Evolutionary conservation across 2,888 invertebrate genomes (phyloP).

Genomic region (Sipha maydis): DNA sequence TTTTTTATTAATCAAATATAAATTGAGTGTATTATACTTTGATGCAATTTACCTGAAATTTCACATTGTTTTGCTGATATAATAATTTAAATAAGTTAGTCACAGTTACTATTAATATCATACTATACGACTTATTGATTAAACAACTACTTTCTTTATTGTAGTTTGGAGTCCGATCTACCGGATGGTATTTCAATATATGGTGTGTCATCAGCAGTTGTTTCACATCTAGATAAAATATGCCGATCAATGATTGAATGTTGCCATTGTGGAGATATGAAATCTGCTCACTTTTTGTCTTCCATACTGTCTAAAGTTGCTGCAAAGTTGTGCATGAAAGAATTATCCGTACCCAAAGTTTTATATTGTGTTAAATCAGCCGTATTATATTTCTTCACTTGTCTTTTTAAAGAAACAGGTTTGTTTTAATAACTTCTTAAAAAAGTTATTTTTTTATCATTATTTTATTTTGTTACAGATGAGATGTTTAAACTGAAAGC

Average conservation of each 20-base stretch:
- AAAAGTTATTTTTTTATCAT: not conserved
- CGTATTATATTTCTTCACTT: conserved; percentile 65
- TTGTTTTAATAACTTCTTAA: conserved; percentile 19
- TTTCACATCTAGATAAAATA: conserved; percentile 59
- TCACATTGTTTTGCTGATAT: not conserved
- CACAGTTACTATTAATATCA: not conserved
- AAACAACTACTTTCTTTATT: not conserved
- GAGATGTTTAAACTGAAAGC: conserved; percentile 64
- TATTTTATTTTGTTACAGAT: conserved; percentile 62
- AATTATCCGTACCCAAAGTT: conserved; percentile 64
- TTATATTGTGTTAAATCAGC: conserved; percentile 64
- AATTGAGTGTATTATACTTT: not conserved
- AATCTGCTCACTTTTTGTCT: conserved; percentile 64
- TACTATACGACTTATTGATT: not conserved
- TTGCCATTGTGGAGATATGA: conserved; percentile 63
- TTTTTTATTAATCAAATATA: not conserved
- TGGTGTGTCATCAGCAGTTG: conserved; percentile 57
- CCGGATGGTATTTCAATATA: conserved; percentile 44
- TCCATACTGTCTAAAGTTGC: conserved; percentile 64
- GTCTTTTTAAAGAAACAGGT: conserved; percentile 64
- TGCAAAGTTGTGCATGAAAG: conserved; percentile 63
- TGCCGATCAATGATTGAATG: conserved; percentile 59
- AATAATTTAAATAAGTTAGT: not conserved
- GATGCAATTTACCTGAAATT: not conserved
- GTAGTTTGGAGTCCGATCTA: conserved; percentile 51